Percentiles rank a stretch among this genome's conserved stretches.
These are phyloP conservation scores for Microcebus murinus DNA, from an alignment of 2,113 vertebrate species.

Conservation along the genomic window DNA sequence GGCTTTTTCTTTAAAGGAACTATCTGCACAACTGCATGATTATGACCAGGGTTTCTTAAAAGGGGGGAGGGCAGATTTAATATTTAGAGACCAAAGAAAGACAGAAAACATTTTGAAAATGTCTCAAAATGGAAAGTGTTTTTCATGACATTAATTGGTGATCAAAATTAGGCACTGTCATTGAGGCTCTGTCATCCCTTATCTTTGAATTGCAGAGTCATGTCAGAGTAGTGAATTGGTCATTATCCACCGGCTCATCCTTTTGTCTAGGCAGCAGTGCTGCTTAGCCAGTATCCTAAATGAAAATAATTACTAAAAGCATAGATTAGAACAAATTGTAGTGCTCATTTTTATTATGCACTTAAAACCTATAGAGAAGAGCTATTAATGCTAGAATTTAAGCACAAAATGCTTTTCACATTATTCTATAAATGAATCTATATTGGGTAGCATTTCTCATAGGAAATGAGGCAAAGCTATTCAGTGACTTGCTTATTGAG, in stretches of 20 bases:
- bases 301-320: not conserved
- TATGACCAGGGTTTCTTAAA: not conserved
- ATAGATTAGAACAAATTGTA: not conserved
- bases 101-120: not conserved
- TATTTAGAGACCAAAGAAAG: not conserved
- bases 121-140: not conserved
- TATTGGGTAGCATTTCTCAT: not conserved
- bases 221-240: not conserved
- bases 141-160: not conserved
- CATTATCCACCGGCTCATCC: accelerated
- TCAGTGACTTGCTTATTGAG: not conserved
- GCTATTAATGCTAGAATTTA: not conserved
- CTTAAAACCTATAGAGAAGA: not conserved
- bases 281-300: not conserved
- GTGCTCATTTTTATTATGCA: not conserved
- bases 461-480: not conserved
- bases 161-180: not conserved
- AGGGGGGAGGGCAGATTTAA: accelerated
- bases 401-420: not conserved
- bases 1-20: not conserved
- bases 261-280: not conserved
- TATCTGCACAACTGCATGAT: not conserved
- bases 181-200: not conserved
- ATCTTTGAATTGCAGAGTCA: not conserved
- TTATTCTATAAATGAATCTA: not conserved